Evolutionary conservation across 2,888 invertebrate species (phyloP).

Genomic region (Lypha dubia): DNA sequence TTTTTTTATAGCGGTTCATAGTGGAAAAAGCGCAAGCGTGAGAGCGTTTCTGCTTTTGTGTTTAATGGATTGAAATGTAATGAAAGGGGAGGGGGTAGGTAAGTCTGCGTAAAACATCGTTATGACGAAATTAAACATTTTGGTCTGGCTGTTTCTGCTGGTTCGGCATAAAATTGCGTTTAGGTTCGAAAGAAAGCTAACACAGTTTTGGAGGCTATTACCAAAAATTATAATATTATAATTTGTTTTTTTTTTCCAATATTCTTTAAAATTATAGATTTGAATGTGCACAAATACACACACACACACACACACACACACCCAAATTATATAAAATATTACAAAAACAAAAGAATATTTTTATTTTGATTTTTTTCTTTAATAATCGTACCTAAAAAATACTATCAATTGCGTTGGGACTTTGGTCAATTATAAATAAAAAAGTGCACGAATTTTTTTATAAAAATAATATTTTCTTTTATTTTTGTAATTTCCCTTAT

Average conservation of each 20-base stretch:
- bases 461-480: constrained; percentile 11
- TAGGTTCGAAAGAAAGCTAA: constrained; percentile 52
- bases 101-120: constrained; percentile 35
- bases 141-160: constrained; percentile 28
- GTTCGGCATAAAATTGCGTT: constrained; percentile 50
- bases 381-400: too few relatives aligned
- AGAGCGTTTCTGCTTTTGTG: constrained; percentile 30
- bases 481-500: constrained; percentile 51
- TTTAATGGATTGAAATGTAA: constrained; percentile 55
- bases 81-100: constrained; percentile 29
- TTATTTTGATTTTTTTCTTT: too few relatives aligned
- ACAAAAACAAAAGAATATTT: constrained; percentile 49
- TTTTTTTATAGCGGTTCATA: constrained; percentile 54
- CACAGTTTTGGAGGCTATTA: constrained; percentile 56
- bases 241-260: constrained; percentile 42
- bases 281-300: neutral
- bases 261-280: constrained; percentile 50
- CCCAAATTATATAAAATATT: constrained; percentile 45
- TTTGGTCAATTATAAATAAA: constrained; percentile 43
- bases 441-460: too few relatives aligned
- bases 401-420: constrained; percentile 1
- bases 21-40: constrained; percentile 60
- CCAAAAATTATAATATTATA: constrained; percentile 54
- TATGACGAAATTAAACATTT: constrained; percentile 64
- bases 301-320: too few relatives aligned